Evolutionary conservation across 2,113 vertebrate genomes (phyloP).

Genomic region (Rattus rattus): DNA sequence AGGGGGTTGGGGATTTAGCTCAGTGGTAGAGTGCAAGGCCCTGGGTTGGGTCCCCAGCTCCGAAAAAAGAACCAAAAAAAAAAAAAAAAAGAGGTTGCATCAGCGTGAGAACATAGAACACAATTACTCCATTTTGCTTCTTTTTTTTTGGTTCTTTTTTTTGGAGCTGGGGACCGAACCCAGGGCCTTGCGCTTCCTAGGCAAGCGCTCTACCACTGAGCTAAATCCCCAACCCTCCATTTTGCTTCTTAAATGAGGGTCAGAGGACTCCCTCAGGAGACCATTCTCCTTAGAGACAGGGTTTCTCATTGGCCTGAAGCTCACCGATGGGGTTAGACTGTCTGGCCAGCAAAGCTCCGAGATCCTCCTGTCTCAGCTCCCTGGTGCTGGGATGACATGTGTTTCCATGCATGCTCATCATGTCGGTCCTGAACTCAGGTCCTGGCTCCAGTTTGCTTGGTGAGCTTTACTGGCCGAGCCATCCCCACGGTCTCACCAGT

Average conservation of each 20-base stretch:
- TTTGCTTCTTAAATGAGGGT: not conserved
- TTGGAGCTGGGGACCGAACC: too few species aligned
- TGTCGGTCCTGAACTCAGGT: not conserved
- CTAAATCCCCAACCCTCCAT: too few species aligned
- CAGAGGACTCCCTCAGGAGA: not conserved
- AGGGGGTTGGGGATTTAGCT: too few species aligned
- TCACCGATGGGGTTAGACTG: not conserved
- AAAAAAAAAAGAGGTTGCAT: not conserved
- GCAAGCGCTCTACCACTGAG: too few species aligned
- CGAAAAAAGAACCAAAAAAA: too few species aligned
- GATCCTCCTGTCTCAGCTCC: not conserved
- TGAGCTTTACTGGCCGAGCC: not conserved
- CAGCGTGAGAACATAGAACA: not conserved
- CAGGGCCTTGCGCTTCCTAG: too few species aligned
- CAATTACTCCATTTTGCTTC: conserved; percentile 34
- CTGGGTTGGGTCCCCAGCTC: too few species aligned
- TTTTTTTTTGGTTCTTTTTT: too few species aligned
- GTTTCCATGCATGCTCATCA: too few species aligned
- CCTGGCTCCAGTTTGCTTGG: not conserved
- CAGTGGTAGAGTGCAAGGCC: too few species aligned
- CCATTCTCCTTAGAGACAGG: not conserved
- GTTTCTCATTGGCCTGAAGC: not conserved
- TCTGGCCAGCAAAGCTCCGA: not conserved
- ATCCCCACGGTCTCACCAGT: too few species aligned
- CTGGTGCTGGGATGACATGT: not conserved